Evolutionary conservation across 2,113 vertebrate genomes (phyloP).

Genomic region (Onychostoma macrolepis): DNA sequence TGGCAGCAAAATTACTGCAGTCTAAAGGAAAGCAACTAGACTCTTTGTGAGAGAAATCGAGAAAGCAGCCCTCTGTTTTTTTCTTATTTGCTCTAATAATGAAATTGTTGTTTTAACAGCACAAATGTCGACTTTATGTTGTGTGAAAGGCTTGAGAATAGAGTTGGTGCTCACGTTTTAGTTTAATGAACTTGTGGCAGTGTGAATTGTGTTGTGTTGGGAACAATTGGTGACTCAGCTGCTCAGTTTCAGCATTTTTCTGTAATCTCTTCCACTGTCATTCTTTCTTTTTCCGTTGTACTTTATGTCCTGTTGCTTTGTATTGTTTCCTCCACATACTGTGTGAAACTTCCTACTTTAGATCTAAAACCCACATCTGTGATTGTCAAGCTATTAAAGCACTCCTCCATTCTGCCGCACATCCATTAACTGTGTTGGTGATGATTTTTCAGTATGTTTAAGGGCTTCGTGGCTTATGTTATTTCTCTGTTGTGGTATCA

Average conservation of each 20-base stretch:
- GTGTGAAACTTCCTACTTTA: neutral
- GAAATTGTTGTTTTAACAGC: neutral
- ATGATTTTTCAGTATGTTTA: neutral
- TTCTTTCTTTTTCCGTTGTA: neutral
- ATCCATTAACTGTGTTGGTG: neutral
- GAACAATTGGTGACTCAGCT: neutral
- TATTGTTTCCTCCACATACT: neutral
- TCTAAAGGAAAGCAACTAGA: neutral
- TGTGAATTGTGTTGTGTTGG: neutral
- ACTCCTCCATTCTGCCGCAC: neutral
- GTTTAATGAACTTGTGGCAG: neutral
- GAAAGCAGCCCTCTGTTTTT: neutral
- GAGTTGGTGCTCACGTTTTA: neutral
- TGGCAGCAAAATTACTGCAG: conserved; percentile 22
- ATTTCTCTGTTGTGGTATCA: neutral
- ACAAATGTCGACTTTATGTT: conserved; percentile 18
- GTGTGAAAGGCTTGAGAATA: neutral
- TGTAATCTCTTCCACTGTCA: neutral
- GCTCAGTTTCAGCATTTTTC: neutral
- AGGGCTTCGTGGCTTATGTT: neutral
- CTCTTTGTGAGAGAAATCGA: conserved; percentile 6
- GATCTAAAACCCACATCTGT: neutral
- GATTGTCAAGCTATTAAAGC: neutral
- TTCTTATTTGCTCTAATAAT: neutral
- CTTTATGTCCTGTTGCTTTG: neutral